Evolutionary conservation across 2,113 vertebrate species (phyloP), one percentile per base, ranked within the genome.

Genomic region (Tachuris rubrigastra): DNA sequence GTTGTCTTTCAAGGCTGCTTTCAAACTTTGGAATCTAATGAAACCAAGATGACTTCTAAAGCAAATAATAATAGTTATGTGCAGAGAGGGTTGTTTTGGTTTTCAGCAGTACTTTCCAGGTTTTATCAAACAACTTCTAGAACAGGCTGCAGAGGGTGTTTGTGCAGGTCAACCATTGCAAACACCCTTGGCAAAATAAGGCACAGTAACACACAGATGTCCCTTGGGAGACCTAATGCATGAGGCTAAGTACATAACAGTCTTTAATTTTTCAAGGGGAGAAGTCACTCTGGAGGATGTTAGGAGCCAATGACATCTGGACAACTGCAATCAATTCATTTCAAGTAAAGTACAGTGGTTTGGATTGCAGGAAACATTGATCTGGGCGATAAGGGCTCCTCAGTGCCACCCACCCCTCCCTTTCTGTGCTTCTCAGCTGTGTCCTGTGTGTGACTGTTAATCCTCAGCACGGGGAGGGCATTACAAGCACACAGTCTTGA

Each of bases 1-100:
- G 23, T 39, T 93, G 68, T 93, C 94, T 96, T 93, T 95, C 90
- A 96, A 95, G 90, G 85, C 17, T 90, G 83, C 72, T 79, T 93
- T 94, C 77, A 81, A 85, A 90, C 94, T 95, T 60, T 30, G 67
- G 53, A 72, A 69, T 67, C 75, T 74, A 69, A 84, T 41, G 65
- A 87, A 88, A 75, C 35, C 33, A 39, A 55, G 44, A 0, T 74
- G 56, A 20, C 37, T 95, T 71, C 23, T 62, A 78, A 66, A 67
- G 71, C 46, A 80, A 94, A 78, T 58, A 87, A 71, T 27, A 66
- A 90, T 23, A 41, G 24, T 80, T 52, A 47, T 4, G 25, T 55
- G 79, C 87, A 77, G 66, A 85, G 39, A 41, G n/a, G 37, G 77
- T 50, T 63, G 69, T 46, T 96, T 95, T 21, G 58, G 41, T 89